Evolutionary conservation across 2,888 invertebrate genomes (phyloP).

Genomic region (Drosophila leonis): DNA sequence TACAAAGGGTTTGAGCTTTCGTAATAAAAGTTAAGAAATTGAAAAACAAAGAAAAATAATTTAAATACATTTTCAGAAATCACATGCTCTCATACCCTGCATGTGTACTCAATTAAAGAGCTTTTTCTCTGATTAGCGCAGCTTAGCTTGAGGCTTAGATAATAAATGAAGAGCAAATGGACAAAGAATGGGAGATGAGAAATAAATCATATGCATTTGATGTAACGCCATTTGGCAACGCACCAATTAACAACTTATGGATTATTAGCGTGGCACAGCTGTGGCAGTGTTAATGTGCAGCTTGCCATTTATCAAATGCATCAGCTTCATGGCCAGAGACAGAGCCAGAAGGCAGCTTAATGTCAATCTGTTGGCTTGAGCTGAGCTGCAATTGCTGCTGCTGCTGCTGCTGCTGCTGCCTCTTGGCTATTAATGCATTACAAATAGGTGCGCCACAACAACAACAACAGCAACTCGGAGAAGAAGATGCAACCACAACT

Average conservation of each 20-base stretch:
- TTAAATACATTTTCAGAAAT: not conserved
- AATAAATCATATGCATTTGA: conserved; percentile 30
- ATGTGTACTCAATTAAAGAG: not conserved
- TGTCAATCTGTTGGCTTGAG: conserved; percentile 65
- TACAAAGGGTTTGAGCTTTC: not conserved
- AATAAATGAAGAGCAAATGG: conserved; percentile 1
- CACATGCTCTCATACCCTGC: not conserved
- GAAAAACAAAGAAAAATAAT: not conserved
- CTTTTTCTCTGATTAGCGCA: not conserved
- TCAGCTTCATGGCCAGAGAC: conserved; percentile 51
- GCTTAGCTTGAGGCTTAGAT: not conserved
- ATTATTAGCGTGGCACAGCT: conserved; percentile 32
- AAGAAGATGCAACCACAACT: conserved; percentile 43
- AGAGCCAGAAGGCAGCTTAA: conserved; percentile 64
- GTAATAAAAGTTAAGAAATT: not conserved
- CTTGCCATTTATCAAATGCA: conserved; percentile 61
- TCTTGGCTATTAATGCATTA: conserved; percentile 75
- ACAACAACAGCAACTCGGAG: not conserved
- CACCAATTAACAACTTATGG: conserved; percentile 46
- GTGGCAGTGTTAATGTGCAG: conserved; percentile 49
- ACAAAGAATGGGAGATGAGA: conserved; percentile 7
- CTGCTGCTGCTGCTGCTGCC: conserved; percentile 40
- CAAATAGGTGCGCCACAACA: conserved; percentile 73
- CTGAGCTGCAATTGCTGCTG: conserved; percentile 50
- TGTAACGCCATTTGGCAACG: conserved; percentile 31